Evolutionary conservation across 2,888 invertebrate genomes (phyloP).

Genomic region (Chymomyza fuscimana): DNA sequence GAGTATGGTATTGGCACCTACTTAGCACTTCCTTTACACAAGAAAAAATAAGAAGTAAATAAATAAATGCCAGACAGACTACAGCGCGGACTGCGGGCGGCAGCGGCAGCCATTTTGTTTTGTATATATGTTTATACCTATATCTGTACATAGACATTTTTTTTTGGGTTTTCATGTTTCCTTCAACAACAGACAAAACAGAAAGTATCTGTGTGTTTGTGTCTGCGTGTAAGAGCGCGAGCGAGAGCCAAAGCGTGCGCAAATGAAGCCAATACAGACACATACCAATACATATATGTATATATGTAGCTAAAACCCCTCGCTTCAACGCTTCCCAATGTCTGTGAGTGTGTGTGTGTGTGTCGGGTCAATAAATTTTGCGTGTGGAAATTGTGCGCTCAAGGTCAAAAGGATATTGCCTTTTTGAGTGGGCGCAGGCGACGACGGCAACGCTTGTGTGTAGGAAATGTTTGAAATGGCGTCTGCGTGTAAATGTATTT

Average conservation of each 20-base stretch:
- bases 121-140: conserved; percentile 4
- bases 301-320: neutral
- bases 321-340: neutral
- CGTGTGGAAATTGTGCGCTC: conserved; percentile 77
- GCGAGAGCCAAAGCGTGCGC: conserved; percentile 9
- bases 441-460: conserved; percentile 41
- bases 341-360: neutral
- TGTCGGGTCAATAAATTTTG: conserved; percentile 78
- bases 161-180: conserved; percentile 54
- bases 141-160: neutral
- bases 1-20: conserved; percentile 46
- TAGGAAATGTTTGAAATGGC: conserved; percentile 57
- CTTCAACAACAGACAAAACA: conserved; percentile 19
- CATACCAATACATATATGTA: conserved; percentile 17
- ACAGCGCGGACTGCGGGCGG: conserved; percentile 31
- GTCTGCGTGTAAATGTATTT: conserved; percentile 28
- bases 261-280: conserved; percentile 49
- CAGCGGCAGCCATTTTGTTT: conserved; percentile 30
- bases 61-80: conserved; percentile 55
- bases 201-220: neutral
- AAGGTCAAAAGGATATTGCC: conserved; percentile 80
- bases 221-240: conserved; percentile 9
- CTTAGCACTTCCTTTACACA: conserved; percentile 57
- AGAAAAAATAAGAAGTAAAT: conserved; percentile 9
- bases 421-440: conserved; percentile 32